Evolutionary conservation across 1,140 invertebrate genomes (phyloP), one percentile per base, ranked within the genome.

Genomic region (Triops cancriformis): DNA sequence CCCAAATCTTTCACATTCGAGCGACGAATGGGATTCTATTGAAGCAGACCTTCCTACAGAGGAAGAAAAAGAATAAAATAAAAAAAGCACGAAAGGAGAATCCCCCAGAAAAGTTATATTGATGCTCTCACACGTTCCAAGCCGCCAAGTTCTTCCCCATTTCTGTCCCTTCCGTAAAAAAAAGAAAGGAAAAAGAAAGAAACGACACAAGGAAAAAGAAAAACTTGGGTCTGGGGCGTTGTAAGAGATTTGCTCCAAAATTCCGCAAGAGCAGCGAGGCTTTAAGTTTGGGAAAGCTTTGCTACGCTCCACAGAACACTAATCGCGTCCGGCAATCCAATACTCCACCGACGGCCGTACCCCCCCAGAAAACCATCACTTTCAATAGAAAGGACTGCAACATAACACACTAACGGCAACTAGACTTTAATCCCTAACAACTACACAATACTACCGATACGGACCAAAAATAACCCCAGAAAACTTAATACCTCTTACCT

Each of bases 271-370:
- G 51, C 51, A 64, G 51, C 51, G n/a, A 23, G 51, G 51, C 51
- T 23, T 23, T 64, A 64, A 64, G 18, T 64, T 64, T 64, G 51
- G 51, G n/a, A 64, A 64, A 64, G 51, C 51, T 64, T 64, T 64
- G 51, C 51, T 64, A 23, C n/a, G 51, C 51, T 64, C 51, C 51
- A 64, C 10, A 64, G 51, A 64, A 64, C 51, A 64, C 51, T 64
- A 64, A 64, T 64, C 51, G 51, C 51, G 51, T 64, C 51, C 51
- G 51, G 51, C 51, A 64, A 64, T 64, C 51, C 51, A 64, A 64
- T 64, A 64, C 31, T 37, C 31, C 31, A 37, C 51, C 14, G 51
- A 64, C 14, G 23, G 51, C 51, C 14, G 10, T 64, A 18, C 51
- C 51, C 51, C 51, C 31, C 31, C 31, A 37, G 31, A 64, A 64